These are phyloP conservation scores for Trissolcus basalis DNA, from an alignment of 1,140 invertebrate genomes.

Conservation along the genomic window DNA sequence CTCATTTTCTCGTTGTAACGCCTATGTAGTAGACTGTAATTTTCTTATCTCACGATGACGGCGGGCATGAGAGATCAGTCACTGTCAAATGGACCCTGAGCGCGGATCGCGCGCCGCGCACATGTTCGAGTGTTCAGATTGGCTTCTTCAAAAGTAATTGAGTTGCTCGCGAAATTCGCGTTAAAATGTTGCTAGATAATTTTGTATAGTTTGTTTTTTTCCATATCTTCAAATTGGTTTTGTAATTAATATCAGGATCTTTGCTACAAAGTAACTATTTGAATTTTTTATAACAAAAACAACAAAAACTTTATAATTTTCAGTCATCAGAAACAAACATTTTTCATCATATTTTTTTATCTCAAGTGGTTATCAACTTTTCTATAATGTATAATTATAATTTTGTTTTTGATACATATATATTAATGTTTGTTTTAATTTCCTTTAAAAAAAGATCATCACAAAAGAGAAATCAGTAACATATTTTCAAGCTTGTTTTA, in stretches of 20 bases:
- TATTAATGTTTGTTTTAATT: too few relatives aligned
- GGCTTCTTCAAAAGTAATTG: background rate
- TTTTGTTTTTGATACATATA: too few relatives aligned
- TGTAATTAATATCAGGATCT: too few relatives aligned
- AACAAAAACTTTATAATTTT: too few relatives aligned
- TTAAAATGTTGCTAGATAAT: background rate
- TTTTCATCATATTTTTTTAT: too few relatives aligned
- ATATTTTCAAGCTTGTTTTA: background rate
- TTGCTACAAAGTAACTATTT: background rate
- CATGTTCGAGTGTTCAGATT: background rate
- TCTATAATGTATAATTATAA: too few relatives aligned
- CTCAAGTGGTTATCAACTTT: too few relatives aligned
- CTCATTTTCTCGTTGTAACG: conserved; percentile 18
- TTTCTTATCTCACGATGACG: conserved; percentile 10
- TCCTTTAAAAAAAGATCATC: too few relatives aligned
- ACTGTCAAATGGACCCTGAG: conserved; percentile 4
- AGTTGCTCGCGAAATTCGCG: background rate
- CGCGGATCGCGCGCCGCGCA: background rate
- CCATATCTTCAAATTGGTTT: too few relatives aligned
- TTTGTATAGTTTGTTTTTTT: background rate
- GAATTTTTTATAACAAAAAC: too few relatives aligned
- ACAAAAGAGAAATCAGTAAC: too few relatives aligned
- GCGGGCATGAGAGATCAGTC: conserved; percentile 2
- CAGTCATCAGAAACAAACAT: too few relatives aligned
- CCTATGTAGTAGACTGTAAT: conserved; percentile 6